A percentile compares a stretch with the other conserved stretches of the same genome.
Conservation (phyloP, 2,888 invertebrate species). For the Hydrotaea cyrtoneurina region DNA sequence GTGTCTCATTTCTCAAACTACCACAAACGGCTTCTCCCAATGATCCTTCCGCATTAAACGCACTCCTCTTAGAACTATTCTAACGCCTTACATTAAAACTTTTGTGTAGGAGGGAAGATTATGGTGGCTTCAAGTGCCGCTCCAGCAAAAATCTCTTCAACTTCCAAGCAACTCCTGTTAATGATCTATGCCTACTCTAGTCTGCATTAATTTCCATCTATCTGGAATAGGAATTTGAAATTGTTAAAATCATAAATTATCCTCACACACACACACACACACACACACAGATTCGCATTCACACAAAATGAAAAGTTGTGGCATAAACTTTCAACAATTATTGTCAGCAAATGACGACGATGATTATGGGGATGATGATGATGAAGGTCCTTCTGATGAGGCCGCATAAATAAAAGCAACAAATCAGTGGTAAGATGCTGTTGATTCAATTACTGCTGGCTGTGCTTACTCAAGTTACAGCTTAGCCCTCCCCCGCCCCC, state of each 20-base stretch:
- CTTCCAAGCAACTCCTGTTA: background rate
- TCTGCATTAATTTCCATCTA: slow-evolving; percentile 8
- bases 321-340: slow-evolving; percentile 32
- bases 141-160: background rate
- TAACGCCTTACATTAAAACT: too few relatives aligned
- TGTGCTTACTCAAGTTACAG: background rate
- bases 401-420: slow-evolving; percentile 3
- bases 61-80: too few relatives aligned
- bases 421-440: slow-evolving; percentile 32
- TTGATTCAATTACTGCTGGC: slow-evolving; percentile 23
- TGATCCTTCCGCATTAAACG: too few relatives aligned
- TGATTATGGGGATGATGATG: too few relatives aligned
- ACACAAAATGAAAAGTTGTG: slow-evolving; percentile 3
- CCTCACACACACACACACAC: background rate
- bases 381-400: background rate
- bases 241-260: slow-evolving; percentile 31
- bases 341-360: slow-evolving; percentile 27
- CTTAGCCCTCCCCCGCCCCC: background rate
- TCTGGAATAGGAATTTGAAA: slow-evolving; percentile 19
- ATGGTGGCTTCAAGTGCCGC: too few relatives aligned
- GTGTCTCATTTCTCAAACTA: too few relatives aligned
- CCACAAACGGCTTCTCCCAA: too few relatives aligned
- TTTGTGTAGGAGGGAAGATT: too few relatives aligned
- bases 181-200: background rate
- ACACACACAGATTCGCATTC: background rate